Conservation (phyloP, 2,888 invertebrate genomes). For the Lacanobia wlatinum region DNA sequence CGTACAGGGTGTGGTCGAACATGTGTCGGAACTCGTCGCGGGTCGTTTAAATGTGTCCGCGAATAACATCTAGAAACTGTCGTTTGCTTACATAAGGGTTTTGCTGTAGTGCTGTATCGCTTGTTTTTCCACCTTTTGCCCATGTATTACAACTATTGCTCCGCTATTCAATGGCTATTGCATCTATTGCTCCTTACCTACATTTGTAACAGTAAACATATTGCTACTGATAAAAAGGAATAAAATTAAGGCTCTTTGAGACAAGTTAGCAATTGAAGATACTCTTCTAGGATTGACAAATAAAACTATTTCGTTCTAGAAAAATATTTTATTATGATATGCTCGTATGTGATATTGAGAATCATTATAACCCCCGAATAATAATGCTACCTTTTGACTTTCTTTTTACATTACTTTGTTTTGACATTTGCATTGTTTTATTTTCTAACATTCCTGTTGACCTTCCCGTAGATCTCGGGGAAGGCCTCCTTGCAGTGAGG, state of each 20-base stretch:
- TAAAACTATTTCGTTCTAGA: constrained; percentile 9
- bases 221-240: too few species aligned
- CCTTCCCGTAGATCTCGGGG: constrained; percentile 95
- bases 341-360: constrained; percentile 23
- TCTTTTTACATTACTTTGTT: not conserved
- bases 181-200: too few species aligned
- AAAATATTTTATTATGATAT: constrained; percentile 35
- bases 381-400: not conserved
- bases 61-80: constrained; percentile 96
- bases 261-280: too few species aligned
- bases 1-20: constrained; percentile 96
- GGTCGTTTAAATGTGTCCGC: constrained; percentile 95
- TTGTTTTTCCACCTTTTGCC: too few species aligned
- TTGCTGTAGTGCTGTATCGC: too few species aligned
- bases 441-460: constrained; percentile 90
- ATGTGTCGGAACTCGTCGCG: constrained; percentile 94
- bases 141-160: too few species aligned
- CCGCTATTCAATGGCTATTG: too few species aligned
- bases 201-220: too few species aligned
- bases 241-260: too few species aligned
- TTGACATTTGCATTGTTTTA: constrained; percentile 65
- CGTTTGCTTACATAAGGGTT: constrained; percentile 76
- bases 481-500: constrained; percentile 93
- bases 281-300: not conserved
- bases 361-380: constrained; percentile 7